A percentile compares a stretch with the other conserved stretches of the same genome.
phyloP scores from a whole-genome alignment of 2,888 invertebrate species.

The Drosophila acutilabella region DNA sequence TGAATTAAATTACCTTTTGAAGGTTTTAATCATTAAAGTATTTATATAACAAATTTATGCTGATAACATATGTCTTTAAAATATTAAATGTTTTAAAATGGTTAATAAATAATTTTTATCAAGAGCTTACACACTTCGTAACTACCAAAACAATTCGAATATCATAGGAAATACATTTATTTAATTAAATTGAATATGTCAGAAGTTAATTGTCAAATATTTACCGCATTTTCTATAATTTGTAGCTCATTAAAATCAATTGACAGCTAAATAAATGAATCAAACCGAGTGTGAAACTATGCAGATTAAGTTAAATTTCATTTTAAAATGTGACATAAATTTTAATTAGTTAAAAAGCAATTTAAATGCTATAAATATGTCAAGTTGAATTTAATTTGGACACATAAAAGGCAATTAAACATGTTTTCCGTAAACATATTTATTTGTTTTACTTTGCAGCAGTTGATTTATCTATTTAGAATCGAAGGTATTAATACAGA shows the following conservation, averaged over 20 bases:
- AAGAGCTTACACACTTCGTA: not conserved
- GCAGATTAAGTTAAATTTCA: not conserved
- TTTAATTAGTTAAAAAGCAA: too few species aligned
- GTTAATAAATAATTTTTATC: too few species aligned
- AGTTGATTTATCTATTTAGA: not conserved
- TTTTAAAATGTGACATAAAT: not conserved
- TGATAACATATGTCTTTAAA: too few species aligned
- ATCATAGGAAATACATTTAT: not conserved
- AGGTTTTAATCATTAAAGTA: too few species aligned
- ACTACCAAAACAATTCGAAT: not conserved
- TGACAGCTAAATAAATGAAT: constrained; percentile 3
- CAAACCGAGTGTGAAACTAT: constrained; percentile 10
- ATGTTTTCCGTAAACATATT: not conserved
- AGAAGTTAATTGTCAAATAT: not conserved
- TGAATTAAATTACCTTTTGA: too few species aligned
- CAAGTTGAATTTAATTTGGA: not conserved
- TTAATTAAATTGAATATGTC: not conserved
- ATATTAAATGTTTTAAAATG: too few species aligned
- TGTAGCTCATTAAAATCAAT: constrained; percentile 9
- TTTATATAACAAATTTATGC: too few species aligned
- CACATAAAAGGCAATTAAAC: not conserved
- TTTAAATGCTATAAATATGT: too few species aligned
- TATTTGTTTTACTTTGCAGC: not conserved
- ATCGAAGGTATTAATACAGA: not conserved
- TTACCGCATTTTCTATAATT: constrained; percentile 6